These are phyloP conservation scores for Pyrochroa serraticornis DNA, from an alignment of 2,888 invertebrate genomes.

Conservation along the genomic window DNA sequence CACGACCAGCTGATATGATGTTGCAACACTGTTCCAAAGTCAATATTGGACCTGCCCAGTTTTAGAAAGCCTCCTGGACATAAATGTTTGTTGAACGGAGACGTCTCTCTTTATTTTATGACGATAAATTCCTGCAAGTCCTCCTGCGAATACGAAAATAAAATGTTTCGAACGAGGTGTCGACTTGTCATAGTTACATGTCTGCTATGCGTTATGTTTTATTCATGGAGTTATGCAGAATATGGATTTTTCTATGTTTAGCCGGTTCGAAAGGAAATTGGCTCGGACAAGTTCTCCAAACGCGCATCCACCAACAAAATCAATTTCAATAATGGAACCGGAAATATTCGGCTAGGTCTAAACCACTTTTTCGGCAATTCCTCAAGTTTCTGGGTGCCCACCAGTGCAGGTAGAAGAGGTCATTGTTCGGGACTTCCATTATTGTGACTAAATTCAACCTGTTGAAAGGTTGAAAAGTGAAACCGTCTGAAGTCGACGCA, in stretches of 20 bases:
- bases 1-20: background rate
- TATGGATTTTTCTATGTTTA: background rate
- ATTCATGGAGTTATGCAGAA: background rate
- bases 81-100: background rate
- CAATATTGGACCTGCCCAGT: background rate
- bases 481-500: no score
- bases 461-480: no score
- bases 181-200: background rate
- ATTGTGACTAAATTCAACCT: no score
- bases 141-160: background rate
- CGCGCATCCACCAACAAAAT: no score
- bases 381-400: no score
- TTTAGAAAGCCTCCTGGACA: background rate
- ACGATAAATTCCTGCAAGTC: background rate
- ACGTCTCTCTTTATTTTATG: slow-evolving; percentile 1
- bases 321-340: no score
- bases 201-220: background rate
- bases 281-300: no score
- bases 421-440: no score
- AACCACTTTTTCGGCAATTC: no score
- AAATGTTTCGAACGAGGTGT: background rate
- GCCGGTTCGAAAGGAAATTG: background rate
- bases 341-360: no score
- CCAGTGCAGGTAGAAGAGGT: no score
- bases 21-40: background rate